A percentile compares a stretch with the other conserved stretches of the same genome.
These are phyloP conservation scores for Stegophylla sp. DNA, from an alignment of 2,888 invertebrate genomes.

Conservation along the genomic window DNA sequence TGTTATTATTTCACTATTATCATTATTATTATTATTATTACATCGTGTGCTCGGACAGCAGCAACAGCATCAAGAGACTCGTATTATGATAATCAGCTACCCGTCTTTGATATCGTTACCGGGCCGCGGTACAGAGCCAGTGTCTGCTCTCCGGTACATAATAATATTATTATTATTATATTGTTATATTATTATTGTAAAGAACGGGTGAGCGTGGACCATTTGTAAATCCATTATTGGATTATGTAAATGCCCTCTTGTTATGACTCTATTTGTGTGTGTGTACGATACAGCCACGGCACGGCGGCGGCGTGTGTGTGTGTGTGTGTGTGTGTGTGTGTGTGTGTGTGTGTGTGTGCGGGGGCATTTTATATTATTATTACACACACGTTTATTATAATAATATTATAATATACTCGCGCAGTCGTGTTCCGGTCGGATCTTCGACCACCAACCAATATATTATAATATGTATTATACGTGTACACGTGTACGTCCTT, in stretches of 20 bases:
- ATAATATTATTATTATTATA: not conserved
- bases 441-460: constrained; percentile 12
- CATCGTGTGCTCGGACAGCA: not conserved
- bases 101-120: constrained; percentile 44
- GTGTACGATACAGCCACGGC: not conserved
- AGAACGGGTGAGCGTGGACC: constrained; percentile 13
- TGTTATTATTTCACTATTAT: not conserved
- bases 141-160: constrained; percentile 4
- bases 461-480: no score
- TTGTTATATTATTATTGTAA: not conserved
- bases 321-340: no score
- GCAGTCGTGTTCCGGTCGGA: constrained; percentile 41
- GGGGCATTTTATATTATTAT: constrained; percentile 8
- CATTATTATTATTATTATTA: not conserved
- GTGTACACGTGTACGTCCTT: constrained; percentile 24
- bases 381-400: constrained; percentile 13
- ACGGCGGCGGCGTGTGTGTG: not conserved
- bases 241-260: constrained; percentile 55
- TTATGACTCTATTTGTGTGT: constrained; percentile 55
- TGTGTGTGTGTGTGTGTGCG: no score
- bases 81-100: constrained; percentile 58
- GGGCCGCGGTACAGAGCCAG: no score
- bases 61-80: not conserved
- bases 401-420: constrained; percentile 15
- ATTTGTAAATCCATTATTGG: constrained; percentile 58